These are phyloP conservation scores for Yponomeuta cagnagella DNA, from an alignment of 2,888 invertebrate species.

Conservation along the genomic window DNA sequence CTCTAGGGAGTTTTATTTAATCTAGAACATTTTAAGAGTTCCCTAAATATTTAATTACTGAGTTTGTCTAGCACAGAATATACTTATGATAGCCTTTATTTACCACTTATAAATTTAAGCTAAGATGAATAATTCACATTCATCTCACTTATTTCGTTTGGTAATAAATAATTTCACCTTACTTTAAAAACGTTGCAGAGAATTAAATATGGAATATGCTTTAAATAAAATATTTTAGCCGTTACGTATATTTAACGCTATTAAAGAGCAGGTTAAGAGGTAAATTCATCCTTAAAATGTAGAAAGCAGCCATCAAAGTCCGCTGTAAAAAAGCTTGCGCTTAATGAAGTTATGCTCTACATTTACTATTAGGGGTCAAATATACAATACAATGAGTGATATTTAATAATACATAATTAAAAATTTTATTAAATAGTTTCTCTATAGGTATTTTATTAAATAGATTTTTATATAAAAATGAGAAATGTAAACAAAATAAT, in stretches of 20 bases:
- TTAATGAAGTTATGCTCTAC: too few relatives aligned
- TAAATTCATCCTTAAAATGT: background rate
- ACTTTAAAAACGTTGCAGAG: too few relatives aligned
- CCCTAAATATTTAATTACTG: background rate
- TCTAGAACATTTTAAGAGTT: background rate
- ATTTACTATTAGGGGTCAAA: background rate
- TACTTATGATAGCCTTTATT: too few relatives aligned
- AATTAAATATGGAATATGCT: too few relatives aligned
- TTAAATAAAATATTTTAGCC: too few relatives aligned
- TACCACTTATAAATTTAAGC: too few relatives aligned
- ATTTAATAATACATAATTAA: background rate
- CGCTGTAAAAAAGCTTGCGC: background rate
- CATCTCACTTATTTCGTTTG: too few relatives aligned
- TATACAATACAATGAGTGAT: constrained; percentile 1
- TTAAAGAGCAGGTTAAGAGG: too few relatives aligned
- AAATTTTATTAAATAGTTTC: background rate
- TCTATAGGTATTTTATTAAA: background rate
- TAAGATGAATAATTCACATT: too few relatives aligned
- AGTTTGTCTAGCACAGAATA: too few relatives aligned
- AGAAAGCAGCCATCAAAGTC: background rate
- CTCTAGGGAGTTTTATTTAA: background rate
- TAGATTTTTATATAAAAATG: constrained; percentile 1
- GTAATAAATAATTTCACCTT: too few relatives aligned
- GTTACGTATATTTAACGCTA: too few relatives aligned
- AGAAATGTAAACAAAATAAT: background rate